These are phyloP conservation scores for Drosophila mauritiana DNA, from an alignment of 1,140 invertebrate genomes.

Conservation along the genomic window DNA sequence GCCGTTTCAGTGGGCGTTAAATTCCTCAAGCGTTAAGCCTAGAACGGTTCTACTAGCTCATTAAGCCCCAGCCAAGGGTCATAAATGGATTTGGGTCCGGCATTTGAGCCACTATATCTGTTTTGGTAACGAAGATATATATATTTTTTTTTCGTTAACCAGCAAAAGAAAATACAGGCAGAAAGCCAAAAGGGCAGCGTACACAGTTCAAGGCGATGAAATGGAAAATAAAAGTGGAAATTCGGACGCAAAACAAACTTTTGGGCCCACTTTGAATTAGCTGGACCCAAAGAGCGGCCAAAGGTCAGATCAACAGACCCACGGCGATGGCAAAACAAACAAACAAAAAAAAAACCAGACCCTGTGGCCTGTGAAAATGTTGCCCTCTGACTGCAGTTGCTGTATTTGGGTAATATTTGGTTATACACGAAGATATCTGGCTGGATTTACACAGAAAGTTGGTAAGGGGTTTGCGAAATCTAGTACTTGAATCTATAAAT, in stretches of 20 bases:
- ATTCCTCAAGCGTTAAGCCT: conserved; percentile 33
- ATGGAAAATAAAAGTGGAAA: conserved; percentile 19
- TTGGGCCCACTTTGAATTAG: not conserved
- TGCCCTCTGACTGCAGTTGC: conserved; percentile 4
- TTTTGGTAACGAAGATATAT: not conserved
- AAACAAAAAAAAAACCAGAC: not conserved
- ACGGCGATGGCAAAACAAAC: not conserved
- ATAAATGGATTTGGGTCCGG: conserved; percentile 24
- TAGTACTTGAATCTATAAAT: too few relatives aligned
- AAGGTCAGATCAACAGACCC: conserved; percentile 39
- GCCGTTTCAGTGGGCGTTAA: conserved; percentile 24
- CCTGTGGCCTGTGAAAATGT: conserved; percentile 4
- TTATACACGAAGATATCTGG: conserved; percentile 1
- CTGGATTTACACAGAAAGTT: not conserved
- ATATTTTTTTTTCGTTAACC: not conserved
- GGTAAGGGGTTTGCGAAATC: too few relatives aligned
- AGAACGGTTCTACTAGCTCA: conserved; percentile 40
- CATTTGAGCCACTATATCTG: not conserved
- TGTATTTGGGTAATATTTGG: not conserved
- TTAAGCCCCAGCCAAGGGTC: conserved; percentile 11
- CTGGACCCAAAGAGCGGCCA: conserved; percentile 27
- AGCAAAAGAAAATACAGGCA: not conserved
- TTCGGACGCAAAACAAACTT: conserved; percentile 19
- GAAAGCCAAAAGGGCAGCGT: conserved; percentile 36
- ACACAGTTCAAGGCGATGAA: conserved; percentile 47